phyloP scores from a whole-genome alignment of 2,797 vertebrate genomes.

The Rousettus madagascariensis region DNA sequence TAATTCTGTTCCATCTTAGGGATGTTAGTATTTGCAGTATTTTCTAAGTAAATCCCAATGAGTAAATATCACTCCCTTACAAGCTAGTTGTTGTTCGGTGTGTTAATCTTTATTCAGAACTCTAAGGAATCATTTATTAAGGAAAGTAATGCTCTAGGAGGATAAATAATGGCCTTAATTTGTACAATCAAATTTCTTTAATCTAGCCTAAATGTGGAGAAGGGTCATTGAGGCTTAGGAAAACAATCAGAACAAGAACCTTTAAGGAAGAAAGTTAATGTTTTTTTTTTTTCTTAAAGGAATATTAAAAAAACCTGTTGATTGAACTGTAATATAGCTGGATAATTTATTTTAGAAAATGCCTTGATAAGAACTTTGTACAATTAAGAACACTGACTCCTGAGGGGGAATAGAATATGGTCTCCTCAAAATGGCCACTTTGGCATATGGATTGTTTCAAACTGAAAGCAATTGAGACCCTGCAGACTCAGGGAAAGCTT shows the following conservation, averaged over 20 bases:
- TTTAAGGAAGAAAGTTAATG: not conserved
- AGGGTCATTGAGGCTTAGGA: not conserved
- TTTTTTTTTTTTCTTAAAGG: not conserved
- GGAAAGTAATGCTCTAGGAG: not conserved
- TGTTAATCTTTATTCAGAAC: slow-evolving; percentile 11
- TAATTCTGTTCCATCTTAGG: not conserved
- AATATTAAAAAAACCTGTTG: not conserved
- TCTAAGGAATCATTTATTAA: slow-evolving; percentile 13
- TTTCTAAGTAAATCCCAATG: slow-evolving; percentile 14
- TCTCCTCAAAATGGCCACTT: not conserved
- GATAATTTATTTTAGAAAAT: slow-evolving; percentile 26
- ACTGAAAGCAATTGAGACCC: not conserved
- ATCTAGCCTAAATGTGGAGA: not conserved
- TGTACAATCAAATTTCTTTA: slow-evolving; percentile 38
- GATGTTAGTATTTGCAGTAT: slow-evolving; percentile 18
- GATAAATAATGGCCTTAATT: not conserved
- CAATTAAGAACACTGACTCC: not conserved
- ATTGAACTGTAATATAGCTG: not conserved
- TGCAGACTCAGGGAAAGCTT: not conserved
- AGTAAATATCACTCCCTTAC: not conserved
- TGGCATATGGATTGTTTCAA: not conserved
- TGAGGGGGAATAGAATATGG: not conserved
- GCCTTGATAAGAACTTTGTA: not conserved
- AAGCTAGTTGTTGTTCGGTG: not conserved
- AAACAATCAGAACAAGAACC: not conserved